phyloP scores from a whole-genome alignment of 2,797 vertebrate species.

The Oreochromis mossambicus region DNA sequence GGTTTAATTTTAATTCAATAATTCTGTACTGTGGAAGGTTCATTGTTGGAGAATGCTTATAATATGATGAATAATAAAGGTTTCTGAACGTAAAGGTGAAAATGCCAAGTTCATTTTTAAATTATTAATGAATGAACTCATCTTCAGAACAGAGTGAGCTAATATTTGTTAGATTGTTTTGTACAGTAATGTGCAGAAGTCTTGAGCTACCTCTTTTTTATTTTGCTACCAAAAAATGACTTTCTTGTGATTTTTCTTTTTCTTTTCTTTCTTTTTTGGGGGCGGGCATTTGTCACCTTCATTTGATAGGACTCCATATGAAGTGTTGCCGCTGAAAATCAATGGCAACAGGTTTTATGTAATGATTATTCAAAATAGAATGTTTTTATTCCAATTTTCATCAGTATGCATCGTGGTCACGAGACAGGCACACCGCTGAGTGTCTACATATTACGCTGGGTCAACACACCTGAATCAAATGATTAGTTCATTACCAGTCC shows the following conservation, averaged over 20 bases:
- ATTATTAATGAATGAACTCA: background rate
- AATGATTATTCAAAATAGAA: background rate
- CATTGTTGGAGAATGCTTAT: background rate
- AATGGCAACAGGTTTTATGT: background rate
- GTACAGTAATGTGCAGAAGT: background rate
- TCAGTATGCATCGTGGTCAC: fast-evolving
- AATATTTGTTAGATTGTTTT: background rate
- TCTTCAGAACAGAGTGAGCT: background rate
- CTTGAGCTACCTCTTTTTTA: background rate
- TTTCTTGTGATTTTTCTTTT: background rate
- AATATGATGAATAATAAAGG: background rate
- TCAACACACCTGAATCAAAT: background rate
- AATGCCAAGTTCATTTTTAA: background rate
- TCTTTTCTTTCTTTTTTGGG: background rate
- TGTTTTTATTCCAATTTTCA: background rate
- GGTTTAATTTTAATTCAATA: background rate
- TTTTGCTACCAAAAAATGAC: fast-evolving
- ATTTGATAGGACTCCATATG: background rate
- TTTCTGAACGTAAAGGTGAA: background rate
- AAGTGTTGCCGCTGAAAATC: background rate
- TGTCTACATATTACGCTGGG: background rate
- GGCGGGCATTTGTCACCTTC: background rate
- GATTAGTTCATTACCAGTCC: background rate
- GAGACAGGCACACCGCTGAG: background rate
- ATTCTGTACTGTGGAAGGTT: background rate